Evolutionary conservation across 2,888 invertebrate species (phyloP).

Genomic region (Diploptera punctata): DNA sequence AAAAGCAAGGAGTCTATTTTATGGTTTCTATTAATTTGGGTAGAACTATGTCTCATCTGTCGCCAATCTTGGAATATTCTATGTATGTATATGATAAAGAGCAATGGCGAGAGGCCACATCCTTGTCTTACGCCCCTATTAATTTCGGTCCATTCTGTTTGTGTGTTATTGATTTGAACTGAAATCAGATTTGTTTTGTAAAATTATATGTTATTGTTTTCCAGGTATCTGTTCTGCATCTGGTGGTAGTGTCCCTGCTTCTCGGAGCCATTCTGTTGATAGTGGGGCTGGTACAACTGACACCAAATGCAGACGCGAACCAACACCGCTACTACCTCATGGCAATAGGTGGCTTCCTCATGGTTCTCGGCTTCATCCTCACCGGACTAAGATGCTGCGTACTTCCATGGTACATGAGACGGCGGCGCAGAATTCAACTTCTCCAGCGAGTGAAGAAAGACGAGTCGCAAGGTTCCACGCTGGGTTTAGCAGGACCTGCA

Average conservation of each 20-base stretch:
- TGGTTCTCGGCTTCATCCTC: conserved; percentile 67
- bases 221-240: conserved; percentile 75
- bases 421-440: conserved; percentile 6
- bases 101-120: too few species aligned
- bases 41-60: too few species aligned
- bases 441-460: conserved; percentile 35
- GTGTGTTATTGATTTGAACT: too few species aligned
- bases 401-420: conserved; percentile 48
- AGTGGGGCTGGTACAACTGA: conserved; percentile 77
- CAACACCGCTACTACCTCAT: conserved; percentile 70
- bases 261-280: conserved; percentile 76
- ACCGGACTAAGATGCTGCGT: conserved; percentile 72
- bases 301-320: conserved; percentile 77
- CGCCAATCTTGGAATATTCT: too few species aligned
- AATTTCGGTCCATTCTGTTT: too few species aligned
- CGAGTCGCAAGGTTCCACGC: conserved; percentile 22
- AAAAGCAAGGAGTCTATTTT: too few species aligned
- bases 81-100: too few species aligned
- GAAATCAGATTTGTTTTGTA: too few species aligned
- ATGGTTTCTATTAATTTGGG: too few species aligned
- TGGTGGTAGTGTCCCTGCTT: conserved; percentile 75
- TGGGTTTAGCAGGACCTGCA: conserved; percentile 16
- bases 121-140: too few species aligned
- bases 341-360: conserved; percentile 69
- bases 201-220: too few species aligned